Percentiles rank a stretch among this genome's conserved stretches.
Evolutionary conservation across 2,113 vertebrate genomes (phyloP).

Genomic region (Atherinomorus stipes): DNA sequence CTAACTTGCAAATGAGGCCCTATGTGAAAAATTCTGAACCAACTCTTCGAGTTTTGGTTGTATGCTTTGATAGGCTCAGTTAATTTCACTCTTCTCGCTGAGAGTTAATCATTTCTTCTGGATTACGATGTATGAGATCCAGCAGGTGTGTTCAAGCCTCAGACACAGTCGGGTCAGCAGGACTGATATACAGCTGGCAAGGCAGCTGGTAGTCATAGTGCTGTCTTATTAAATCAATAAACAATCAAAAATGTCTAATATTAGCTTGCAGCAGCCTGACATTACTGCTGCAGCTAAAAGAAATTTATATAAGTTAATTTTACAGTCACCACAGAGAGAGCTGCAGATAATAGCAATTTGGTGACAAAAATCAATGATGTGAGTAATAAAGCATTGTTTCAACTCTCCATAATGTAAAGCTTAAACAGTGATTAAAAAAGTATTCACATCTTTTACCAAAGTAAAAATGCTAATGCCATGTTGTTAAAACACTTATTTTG

Average conservation of each 20-base stretch:
- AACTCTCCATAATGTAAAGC: no score
- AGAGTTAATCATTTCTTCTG: neutral
- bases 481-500: no score
- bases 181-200: neutral
- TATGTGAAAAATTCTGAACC: no score
- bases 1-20: no score
- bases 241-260: neutral
- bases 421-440: neutral
- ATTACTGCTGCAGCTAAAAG: neutral
- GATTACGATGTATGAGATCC: neutral
- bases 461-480: no score
- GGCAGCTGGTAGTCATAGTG: neutral
- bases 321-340: neutral
- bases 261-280: no score
- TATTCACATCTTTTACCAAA: neutral
- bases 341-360: neutral
- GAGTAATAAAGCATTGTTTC: neutral
- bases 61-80: neutral
- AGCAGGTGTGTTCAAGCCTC: neutral
- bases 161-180: neutral
- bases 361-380: neutral
- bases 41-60: neutral
- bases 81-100: neutral
- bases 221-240: conserved; percentile 4
- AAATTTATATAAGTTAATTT: neutral